These are phyloP conservation scores for Alaudala cheleensis DNA, from an alignment of 2,113 vertebrate species.

Conservation along the genomic window DNA sequence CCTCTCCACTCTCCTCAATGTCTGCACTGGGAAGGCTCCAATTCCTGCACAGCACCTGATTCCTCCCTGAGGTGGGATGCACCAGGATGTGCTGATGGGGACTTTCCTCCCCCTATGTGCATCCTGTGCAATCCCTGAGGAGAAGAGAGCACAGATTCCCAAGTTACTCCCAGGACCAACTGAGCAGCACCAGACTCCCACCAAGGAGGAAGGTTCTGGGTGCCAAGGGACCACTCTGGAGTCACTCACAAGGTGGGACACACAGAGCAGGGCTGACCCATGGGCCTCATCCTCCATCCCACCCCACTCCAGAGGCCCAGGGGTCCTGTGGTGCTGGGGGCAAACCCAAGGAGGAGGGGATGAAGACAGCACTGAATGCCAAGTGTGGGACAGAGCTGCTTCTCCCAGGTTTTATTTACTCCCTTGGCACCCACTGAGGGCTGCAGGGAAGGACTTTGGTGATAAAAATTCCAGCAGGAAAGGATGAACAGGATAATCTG, in stretches of 20 bases:
- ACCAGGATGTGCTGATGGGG: neutral
- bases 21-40: neutral
- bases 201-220: neutral
- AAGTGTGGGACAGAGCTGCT: neutral
- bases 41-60: neutral
- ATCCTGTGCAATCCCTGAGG: neutral
- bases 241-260: accelerated
- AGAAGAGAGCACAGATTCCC: neutral
- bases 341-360: neutral
- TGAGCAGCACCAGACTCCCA: neutral
- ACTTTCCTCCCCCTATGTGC: accelerated
- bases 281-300: neutral
- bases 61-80: neutral
- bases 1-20: neutral
- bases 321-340: neutral
- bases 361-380: neutral
- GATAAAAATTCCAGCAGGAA: neutral
- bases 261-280: neutral
- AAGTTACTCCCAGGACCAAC: neutral
- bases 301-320: neutral
- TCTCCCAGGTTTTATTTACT: neutral
- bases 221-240: neutral
- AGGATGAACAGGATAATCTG: neutral
- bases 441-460: neutral
- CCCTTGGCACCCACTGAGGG: neutral